Evolutionary conservation across 2,113 vertebrate species (phyloP).

Genomic region (Melanostigma gelatinosum): DNA sequence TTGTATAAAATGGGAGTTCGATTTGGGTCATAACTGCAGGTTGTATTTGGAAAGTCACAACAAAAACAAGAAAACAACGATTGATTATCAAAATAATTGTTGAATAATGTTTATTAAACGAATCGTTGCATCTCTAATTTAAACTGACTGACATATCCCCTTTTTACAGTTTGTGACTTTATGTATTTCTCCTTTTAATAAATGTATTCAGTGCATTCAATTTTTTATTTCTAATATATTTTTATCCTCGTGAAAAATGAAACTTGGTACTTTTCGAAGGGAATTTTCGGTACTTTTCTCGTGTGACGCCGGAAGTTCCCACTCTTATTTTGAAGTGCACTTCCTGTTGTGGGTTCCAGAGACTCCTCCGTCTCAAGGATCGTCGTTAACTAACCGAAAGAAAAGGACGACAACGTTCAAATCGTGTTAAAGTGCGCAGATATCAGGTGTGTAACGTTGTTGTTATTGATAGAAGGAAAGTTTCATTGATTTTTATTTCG

Average conservation of each 20-base stretch:
- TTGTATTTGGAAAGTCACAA: no score
- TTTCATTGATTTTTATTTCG: neutral
- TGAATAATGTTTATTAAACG: neutral
- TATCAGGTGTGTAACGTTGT: fast-evolving
- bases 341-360: neutral
- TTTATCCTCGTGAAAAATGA: no score
- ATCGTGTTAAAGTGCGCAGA: neutral
- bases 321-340: neutral
- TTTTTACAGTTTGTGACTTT: neutral
- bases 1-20: no score
- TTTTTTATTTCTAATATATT: no score
- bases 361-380: neutral
- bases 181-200: neutral
- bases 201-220: no score
- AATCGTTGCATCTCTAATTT: no score
- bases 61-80: no score
- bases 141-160: no score
- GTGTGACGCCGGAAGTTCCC: neutral
- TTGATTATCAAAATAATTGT: neutral
- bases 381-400: neutral
- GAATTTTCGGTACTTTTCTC: neutral
- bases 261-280: no score
- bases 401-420: fast-evolving
- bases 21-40: no score
- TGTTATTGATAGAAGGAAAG: fast-evolving